Evolutionary conservation across 1,140 invertebrate species (phyloP).

Genomic region (Drosophila paulistorum): DNA sequence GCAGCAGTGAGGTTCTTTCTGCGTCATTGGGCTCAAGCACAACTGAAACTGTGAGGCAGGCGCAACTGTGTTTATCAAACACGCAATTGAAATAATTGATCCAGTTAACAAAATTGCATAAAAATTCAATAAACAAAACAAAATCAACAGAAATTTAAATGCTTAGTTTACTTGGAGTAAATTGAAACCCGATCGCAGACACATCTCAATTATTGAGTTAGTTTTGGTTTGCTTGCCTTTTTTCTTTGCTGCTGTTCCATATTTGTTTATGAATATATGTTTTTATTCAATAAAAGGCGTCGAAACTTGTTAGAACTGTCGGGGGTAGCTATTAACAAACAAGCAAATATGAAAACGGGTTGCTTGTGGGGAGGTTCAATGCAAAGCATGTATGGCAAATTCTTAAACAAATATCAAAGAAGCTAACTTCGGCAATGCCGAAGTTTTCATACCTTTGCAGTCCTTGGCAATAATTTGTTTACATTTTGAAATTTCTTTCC

Average conservation of each 20-base stretch:
- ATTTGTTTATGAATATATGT: constrained; percentile 53
- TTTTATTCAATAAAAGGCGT: constrained; percentile 54
- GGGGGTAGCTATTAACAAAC: background rate
- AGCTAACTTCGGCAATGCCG: too few relatives aligned
- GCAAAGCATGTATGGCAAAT: too few relatives aligned
- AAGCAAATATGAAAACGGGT: constrained; percentile 2
- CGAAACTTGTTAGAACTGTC: constrained; percentile 60
- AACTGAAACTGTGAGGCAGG: background rate
- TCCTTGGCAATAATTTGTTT: too few relatives aligned
- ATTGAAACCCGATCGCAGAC: constrained; percentile 71
- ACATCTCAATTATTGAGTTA: constrained; percentile 69
- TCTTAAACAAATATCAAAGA: too few relatives aligned
- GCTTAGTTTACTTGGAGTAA: constrained; percentile 13
- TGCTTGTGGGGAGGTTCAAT: too few relatives aligned
- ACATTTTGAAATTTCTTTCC: too few relatives aligned
- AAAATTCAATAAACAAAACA: constrained; percentile 77
- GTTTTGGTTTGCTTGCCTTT: constrained; percentile 29
- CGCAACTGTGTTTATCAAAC: constrained; percentile 67
- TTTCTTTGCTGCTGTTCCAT: constrained; percentile 39
- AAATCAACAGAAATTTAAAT: constrained; percentile 23
- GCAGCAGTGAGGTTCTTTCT: constrained; percentile 52
- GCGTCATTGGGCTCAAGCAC: constrained; percentile 49
- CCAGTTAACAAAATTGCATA: constrained; percentile 81
- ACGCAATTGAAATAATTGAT: constrained; percentile 81
- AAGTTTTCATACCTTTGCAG: too few relatives aligned